Evolutionary conservation across 2,888 invertebrate genomes (phyloP), one percentile per base, ranked within the genome.

Genomic region (Reticulitermes lucifugus): DNA sequence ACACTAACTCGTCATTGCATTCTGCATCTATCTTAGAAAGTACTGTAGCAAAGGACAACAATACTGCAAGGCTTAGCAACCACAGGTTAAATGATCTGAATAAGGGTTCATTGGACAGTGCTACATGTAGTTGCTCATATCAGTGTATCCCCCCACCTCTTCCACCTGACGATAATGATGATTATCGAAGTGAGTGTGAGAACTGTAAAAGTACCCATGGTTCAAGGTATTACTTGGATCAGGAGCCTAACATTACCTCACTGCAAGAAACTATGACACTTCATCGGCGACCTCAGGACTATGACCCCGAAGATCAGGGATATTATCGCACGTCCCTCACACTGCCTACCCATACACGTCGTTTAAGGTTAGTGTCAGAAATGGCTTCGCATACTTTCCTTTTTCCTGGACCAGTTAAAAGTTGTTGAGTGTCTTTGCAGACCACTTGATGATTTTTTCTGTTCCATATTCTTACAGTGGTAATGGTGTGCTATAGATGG

Each of bases 131-230:
- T 79, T 86, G 85, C 83, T 86, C 86, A 12, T 86, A 84, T 80
- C 86, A 83, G n/a, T 86, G 86, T 77, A 77, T 86, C 25, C 87
- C 88, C 85, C 87, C 88, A 0, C 87, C 89, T 21, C 88, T 88
- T 79, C 87, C 90, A 83, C 91, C 90, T 87, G 92, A 92, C 87
- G 94, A 94, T 84, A 92, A 93, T 81, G 95, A 96, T 89, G 96
- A 96, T 90, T 96, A 96, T 90, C 93, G 96, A 88, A 96, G 95
- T 91, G 96, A 96, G 91, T 96, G 96, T 91, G 96, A 96, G 91
- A 96, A 96, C 92, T 96, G 96, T 91, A 96, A 96, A 91, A 95
- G 95, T 82, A 94, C 95, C 9, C 94, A 93, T 88, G 94, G 94
- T 88, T 94, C 95, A 87, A 93, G 95, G 87, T 93, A 93, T 89